Conservation (phyloP, 2,888 invertebrate species). For the Mystacides longicornis region DNA sequence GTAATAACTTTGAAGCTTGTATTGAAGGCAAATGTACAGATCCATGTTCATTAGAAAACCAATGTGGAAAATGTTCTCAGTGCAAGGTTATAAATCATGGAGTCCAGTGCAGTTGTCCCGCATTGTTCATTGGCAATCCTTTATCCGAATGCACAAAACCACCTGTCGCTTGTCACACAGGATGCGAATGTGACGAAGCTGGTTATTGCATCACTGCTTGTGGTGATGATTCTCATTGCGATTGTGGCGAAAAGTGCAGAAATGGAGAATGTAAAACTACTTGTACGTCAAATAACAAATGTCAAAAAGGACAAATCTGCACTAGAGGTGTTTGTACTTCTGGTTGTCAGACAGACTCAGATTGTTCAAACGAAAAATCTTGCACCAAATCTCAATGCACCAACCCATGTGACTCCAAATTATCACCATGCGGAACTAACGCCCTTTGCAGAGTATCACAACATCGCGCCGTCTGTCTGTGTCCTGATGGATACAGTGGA, state of each 20-base stretch:
- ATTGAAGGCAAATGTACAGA: slow-evolving; percentile 38
- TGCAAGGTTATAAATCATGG: slow-evolving; percentile 79
- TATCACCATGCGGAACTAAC: slow-evolving; percentile 68
- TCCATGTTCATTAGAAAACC: slow-evolving; percentile 66
- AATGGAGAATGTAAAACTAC: slow-evolving; percentile 64
- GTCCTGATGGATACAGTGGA: slow-evolving; percentile 78
- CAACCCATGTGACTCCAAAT: slow-evolving; percentile 58
- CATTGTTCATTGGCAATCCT: slow-evolving; percentile 75
- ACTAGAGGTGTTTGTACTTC: slow-evolving; percentile 63
- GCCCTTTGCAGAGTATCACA: slow-evolving; percentile 73
- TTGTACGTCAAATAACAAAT: slow-evolving; percentile 62
- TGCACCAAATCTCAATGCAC: slow-evolving; percentile 65
- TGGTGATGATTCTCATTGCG: slow-evolving; percentile 57
- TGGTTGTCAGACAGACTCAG: slow-evolving; percentile 72
- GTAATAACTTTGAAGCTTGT: slow-evolving; percentile 6
- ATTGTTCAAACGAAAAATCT: slow-evolving; percentile 69
- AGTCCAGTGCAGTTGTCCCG: slow-evolving; percentile 78
- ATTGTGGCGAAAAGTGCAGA: slow-evolving; percentile 74
- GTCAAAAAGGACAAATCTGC: slow-evolving; percentile 72
- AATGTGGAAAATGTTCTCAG: slow-evolving; percentile 77
- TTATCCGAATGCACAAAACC: slow-evolving; percentile 66
- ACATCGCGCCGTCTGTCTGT: slow-evolving; percentile 78
- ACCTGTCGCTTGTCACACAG: slow-evolving; percentile 63
- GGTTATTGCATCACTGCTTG: slow-evolving; percentile 74
- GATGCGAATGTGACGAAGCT: slow-evolving; percentile 72